A percentile compares a stretch with the other conserved stretches of the same genome.
These are phyloP conservation scores for Biston betularia DNA, from an alignment of 2,888 invertebrate species.

Conservation along the genomic window DNA sequence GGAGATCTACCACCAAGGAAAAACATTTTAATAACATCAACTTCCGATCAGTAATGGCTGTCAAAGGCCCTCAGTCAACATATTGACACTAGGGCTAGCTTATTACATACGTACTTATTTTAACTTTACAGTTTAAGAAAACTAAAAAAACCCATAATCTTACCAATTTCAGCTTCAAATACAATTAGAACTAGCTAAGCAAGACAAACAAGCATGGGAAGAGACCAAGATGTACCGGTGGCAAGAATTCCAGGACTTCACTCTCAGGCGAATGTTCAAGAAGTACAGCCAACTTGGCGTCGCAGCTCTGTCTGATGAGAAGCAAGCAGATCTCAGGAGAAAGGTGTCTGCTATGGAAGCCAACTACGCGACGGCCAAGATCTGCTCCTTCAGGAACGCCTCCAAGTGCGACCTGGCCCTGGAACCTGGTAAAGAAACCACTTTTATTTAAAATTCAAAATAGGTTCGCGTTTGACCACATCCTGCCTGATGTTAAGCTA, in stretches of 20 bases:
- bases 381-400: slow-evolving; percentile 89
- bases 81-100: too few species aligned
- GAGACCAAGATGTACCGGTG: slow-evolving; percentile 90
- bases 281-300: slow-evolving; percentile 90
- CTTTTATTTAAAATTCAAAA: neutral
- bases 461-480: too few species aligned
- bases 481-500: too few species aligned
- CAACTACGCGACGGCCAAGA: slow-evolving; percentile 91
- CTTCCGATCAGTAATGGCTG: too few species aligned
- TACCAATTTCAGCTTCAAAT: slow-evolving; percentile 68
- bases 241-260: slow-evolving; percentile 89
- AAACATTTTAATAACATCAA: too few species aligned
- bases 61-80: too few species aligned
- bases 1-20: too few species aligned
- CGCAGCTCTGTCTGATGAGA: slow-evolving; percentile 90
- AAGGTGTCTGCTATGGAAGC: slow-evolving; percentile 90
- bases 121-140: too few species aligned
- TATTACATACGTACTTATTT: too few species aligned
- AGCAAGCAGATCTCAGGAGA: slow-evolving; percentile 87
- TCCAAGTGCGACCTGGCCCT: slow-evolving; percentile 89
- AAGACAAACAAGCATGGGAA: slow-evolving; percentile 88
- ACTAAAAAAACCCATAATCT: neutral
- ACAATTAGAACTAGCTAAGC: slow-evolving; percentile 76
- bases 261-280: slow-evolving; percentile 91
- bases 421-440: slow-evolving; percentile 87